Evolutionary conservation across 1,140 invertebrate species (phyloP).

Genomic region (Cotesia glomerata): DNA sequence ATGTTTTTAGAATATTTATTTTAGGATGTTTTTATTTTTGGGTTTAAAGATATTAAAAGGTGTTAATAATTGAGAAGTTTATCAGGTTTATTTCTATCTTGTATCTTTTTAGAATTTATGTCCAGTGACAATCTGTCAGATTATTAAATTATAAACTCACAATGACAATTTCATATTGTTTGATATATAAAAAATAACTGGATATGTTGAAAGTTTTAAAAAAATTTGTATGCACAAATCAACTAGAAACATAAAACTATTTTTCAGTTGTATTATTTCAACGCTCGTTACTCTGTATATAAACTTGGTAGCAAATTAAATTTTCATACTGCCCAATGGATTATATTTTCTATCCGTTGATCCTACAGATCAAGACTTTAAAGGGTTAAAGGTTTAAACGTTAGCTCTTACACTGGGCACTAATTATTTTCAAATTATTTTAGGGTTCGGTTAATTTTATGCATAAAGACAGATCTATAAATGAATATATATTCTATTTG

Average conservation of each 20-base stretch:
- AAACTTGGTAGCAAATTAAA: no score
- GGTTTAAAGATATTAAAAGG: not conserved
- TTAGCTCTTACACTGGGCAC: conserved; percentile 38
- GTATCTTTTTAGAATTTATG: not conserved
- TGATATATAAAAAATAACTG: not conserved
- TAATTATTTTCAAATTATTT: conserved; percentile 53
- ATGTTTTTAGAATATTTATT: no score
- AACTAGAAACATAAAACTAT: no score
- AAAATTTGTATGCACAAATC: no score
- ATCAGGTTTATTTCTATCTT: not conserved
- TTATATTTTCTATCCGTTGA: conserved; percentile 54
- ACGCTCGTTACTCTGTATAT: no score
- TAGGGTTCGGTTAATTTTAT: not conserved
- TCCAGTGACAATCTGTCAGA: not conserved
- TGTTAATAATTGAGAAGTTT: not conserved
- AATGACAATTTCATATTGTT: not conserved
- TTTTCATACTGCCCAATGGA: conserved; percentile 42
- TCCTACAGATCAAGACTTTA: conserved; percentile 56
- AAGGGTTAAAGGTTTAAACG: conserved; percentile 37
- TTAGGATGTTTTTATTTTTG: no score
- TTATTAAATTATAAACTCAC: not conserved
- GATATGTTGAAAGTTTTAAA: not conserved
- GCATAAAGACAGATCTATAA: not conserved
- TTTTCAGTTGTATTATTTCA: no score
- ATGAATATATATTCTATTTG: not conserved